Percentiles rank a stretch among this genome's conserved stretches.
phyloP scores from a whole-genome alignment of 2,888 invertebrate species.

The Eupeodes latifasciatus region DNA sequence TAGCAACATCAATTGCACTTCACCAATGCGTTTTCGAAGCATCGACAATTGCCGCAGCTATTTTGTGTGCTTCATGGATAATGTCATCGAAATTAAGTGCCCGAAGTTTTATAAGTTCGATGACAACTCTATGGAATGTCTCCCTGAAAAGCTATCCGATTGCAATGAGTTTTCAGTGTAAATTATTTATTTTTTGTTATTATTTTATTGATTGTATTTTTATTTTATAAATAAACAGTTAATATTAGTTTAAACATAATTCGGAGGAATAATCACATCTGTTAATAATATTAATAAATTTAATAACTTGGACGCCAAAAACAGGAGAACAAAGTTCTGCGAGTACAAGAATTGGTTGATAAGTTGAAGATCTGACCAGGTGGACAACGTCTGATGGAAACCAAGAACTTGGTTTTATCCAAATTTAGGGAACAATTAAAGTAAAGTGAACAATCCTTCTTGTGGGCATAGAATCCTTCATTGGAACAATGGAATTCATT shows the following conservation, averaged over 20 bases:
- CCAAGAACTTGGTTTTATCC: constrained; percentile 22
- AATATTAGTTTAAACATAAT: constrained; percentile 23
- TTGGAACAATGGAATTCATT: constrained; percentile 40
- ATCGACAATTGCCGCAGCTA: constrained; percentile 70
- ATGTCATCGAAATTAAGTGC: constrained; percentile 76
- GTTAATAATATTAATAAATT: constrained; percentile 46
- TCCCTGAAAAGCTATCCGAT: constrained; percentile 72
- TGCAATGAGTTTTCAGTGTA: constrained; percentile 49
- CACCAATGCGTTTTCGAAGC: constrained; percentile 74
- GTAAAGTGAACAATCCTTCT: constrained; percentile 66
- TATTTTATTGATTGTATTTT: constrained; percentile 24
- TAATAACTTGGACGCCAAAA: constrained; percentile 40
- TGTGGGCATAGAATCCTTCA: constrained; percentile 63
- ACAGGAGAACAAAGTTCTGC: constrained; percentile 46
- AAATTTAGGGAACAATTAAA: constrained; percentile 55
- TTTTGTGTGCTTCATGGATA: constrained; percentile 74
- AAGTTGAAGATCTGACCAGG: constrained; percentile 54
- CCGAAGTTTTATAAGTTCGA: constrained; percentile 77
- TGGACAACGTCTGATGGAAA: constrained; percentile 53
- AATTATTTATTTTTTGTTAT: constrained; percentile 45
- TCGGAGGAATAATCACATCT: constrained; percentile 3
- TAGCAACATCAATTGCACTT: constrained; percentile 56
- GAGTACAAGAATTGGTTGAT: constrained; percentile 46
- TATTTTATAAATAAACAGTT: constrained; percentile 42
- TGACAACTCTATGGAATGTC: constrained; percentile 71